phyloP scores from a whole-genome alignment of 2,888 invertebrate species.

The Tenthredo scrophulariae region DNA sequence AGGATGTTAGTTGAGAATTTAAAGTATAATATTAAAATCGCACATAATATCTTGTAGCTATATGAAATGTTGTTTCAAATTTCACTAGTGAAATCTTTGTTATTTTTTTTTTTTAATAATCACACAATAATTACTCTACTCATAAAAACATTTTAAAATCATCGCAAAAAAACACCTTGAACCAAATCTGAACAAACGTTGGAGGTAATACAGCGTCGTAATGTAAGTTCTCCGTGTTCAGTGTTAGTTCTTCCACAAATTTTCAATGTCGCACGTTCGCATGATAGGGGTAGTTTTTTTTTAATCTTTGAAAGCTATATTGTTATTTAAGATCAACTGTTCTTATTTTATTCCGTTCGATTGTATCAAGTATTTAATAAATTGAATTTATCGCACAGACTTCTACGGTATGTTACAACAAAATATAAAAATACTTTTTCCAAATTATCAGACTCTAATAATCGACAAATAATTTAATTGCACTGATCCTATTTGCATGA shows the following conservation, averaged over 20 bases:
- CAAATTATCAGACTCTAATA: slow-evolving; percentile 5
- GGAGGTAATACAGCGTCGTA: slow-evolving; percentile 64
- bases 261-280: slow-evolving; percentile 71
- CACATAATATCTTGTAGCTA: background rate
- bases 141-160: slow-evolving; percentile 51
- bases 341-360: slow-evolving; percentile 11
- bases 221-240: slow-evolving; percentile 64
- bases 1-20: background rate
- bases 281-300: slow-evolving; percentile 63
- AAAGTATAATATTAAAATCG: background rate
- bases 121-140: slow-evolving; percentile 44
- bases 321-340: slow-evolving; percentile 56
- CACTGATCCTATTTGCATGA: background rate
- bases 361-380: slow-evolving; percentile 1
- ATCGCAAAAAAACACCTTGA: slow-evolving; percentile 38
- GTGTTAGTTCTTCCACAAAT: slow-evolving; percentile 58
- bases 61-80: slow-evolving; percentile 12
- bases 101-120: background rate
- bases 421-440: background rate
- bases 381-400: background rate
- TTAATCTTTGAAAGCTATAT: slow-evolving; percentile 62
- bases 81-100: background rate
- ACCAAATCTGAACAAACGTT: slow-evolving; percentile 56
- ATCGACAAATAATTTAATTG: slow-evolving; percentile 21
- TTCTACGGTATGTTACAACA: background rate